A percentile compares a stretch with the other conserved stretches of the same genome.
Evolutionary conservation across 2,888 invertebrate species (phyloP).

Genomic region (Cepaea hortensis): DNA sequence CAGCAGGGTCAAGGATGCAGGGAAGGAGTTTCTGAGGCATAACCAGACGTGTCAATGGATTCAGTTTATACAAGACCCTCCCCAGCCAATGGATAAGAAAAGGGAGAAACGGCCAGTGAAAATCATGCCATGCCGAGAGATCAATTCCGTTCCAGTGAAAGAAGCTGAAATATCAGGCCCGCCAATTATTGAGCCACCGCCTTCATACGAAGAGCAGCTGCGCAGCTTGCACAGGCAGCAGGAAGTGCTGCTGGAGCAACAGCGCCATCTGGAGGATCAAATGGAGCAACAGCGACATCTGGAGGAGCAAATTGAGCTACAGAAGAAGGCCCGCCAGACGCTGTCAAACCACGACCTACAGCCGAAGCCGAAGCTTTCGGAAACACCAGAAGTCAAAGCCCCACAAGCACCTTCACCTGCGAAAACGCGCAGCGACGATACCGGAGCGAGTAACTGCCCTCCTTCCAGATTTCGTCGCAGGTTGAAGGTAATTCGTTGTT

Average conservation of each 20-base stretch:
- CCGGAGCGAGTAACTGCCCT: background rate
- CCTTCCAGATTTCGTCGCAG: constrained; percentile 7
- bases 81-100: background rate
- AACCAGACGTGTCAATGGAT: constrained; percentile 43
- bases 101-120: background rate
- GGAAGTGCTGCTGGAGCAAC: constrained; percentile 12
- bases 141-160: background rate
- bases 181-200: background rate
- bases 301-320: constrained; percentile 8
- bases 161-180: background rate
- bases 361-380: background rate
- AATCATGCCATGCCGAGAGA: background rate
- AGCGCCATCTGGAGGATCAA: constrained; percentile 6
- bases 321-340: constrained; percentile 11
- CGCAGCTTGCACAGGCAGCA: constrained; percentile 4
- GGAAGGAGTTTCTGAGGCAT: constrained; percentile 25
- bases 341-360: background rate
- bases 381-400: background rate
- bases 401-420: too few species aligned
- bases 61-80: constrained; percentile 15
- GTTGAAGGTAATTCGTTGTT: background rate
- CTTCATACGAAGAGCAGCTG: constrained; percentile 20
- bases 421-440: background rate
- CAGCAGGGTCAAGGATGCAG: constrained; percentile 30
- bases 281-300: constrained; percentile 12